These are phyloP conservation scores for Tipula unca DNA, from an alignment of 2,888 invertebrate species.

Conservation along the genomic window DNA sequence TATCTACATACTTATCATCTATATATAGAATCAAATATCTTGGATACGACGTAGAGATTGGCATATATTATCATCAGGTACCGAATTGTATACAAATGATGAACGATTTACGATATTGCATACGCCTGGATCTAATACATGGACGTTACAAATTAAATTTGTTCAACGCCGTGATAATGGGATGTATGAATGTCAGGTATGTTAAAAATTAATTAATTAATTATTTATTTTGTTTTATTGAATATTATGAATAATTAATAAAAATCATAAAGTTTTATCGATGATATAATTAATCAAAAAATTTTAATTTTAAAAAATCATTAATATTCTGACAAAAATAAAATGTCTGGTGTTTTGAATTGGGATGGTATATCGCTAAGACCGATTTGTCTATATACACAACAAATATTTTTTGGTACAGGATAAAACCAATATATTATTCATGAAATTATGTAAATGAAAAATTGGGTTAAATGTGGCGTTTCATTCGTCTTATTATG, in stretches of 20 bases:
- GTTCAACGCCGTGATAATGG: slow-evolving; percentile 89
- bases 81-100: slow-evolving; percentile 86
- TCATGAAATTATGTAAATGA: too few species aligned
- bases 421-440: not conserved
- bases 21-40: slow-evolving; percentile 62
- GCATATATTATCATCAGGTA: slow-evolving; percentile 87
- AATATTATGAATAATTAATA: not conserved
- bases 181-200: slow-evolving; percentile 88
- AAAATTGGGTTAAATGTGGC: too few species aligned
- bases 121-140: slow-evolving; percentile 82
- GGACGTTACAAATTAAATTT: slow-evolving; percentile 90
- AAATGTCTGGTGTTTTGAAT: not conserved
- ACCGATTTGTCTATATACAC: not conserved
- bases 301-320: not conserved
- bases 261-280: not conserved
- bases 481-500: too few species aligned
- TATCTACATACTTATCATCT: not conserved
- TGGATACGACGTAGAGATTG: slow-evolving; percentile 88
- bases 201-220: slow-evolving; percentile 22
- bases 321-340: not conserved
- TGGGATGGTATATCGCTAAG: not conserved
- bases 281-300: not conserved
- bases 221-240: not conserved
- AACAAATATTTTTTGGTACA: not conserved
- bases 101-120: slow-evolving; percentile 75